A percentile compares a stretch with the other conserved stretches of the same genome.
Conservation (phyloP, 2,888 invertebrate genomes). For the Hirudinaria manillensis region DNA sequence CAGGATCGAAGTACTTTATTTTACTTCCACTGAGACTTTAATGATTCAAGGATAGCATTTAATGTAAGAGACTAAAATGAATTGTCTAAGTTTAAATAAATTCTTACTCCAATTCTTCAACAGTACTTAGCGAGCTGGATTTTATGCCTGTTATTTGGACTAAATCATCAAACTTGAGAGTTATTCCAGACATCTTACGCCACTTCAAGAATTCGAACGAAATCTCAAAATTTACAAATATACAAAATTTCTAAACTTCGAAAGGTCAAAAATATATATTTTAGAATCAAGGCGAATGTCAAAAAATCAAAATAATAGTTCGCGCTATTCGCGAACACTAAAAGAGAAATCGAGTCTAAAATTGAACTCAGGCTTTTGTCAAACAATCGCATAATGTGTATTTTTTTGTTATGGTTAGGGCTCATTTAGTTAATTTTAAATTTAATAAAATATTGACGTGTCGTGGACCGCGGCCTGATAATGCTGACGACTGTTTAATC, state of each 20-base stretch:
- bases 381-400: too few species aligned
- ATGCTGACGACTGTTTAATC: too few species aligned
- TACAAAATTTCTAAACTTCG: not conserved
- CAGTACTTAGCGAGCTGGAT: not conserved
- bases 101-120: conserved; percentile 29
- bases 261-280: too few species aligned
- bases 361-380: too few species aligned
- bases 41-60: not conserved
- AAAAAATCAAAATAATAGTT: too few species aligned
- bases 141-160: conserved; percentile 16
- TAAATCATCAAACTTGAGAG: conserved; percentile 20
- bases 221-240: not conserved
- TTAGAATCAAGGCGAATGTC: too few species aligned
- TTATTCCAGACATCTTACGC: conserved; percentile 27
- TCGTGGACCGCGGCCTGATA: too few species aligned
- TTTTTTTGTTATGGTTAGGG: too few species aligned
- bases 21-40: conserved; percentile 28
- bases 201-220: not conserved
- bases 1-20: conserved; percentile 26
- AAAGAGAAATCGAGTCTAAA: too few species aligned
- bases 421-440: too few species aligned
- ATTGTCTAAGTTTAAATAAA: conserved; percentile 1
- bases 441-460: too few species aligned
- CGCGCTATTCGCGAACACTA: too few species aligned
- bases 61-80: not conserved